Evolutionary conservation across 35 echinoderm and acorn worm genomes (phyloP), one percentile per base, ranked within the genome.

Genomic region (Anneissia japonica): DNA sequence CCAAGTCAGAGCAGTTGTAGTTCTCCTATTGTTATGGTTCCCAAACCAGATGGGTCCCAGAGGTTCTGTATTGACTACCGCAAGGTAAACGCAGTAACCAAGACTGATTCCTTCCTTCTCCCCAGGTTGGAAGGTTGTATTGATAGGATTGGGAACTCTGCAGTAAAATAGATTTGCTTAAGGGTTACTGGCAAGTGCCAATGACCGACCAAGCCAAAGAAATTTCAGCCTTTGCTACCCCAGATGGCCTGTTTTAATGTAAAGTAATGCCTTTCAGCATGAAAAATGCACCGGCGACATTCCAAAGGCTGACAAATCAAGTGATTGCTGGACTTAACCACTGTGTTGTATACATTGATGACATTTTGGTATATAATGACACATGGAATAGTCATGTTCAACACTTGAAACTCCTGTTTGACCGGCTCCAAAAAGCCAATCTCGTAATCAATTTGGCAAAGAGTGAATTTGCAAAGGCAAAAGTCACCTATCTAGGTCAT

Each of bases 241-340:
- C 89, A 19, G 72, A 87, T 2, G 84, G 80, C 0, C 35, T 88
- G 31, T 94, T 26, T 73, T 74, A 87, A n/a, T 91, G 77, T 74
- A 77, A 74, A 31, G 93, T 91, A 28, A 88, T 95, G 85, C 89
- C 93, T 23, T 96, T 96, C 74, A 85, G 82, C 3, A 74, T 95
- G 80, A 84, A 88, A 35, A 95, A 95, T 82, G 74, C 93, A 5
- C 89, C 93, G 0, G 86, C 83, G 10, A 95, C 93, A 0, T 95
- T 95, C 72, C 89, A 95, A 72, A 37, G 89, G 35, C n/a, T 95
- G 39, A 84, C 75, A 5, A 91, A 85, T 56, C 39, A 46, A 4
- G 12, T 88, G 19, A 84, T 73, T 17, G 32, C 4, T 4, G 74
- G 75, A 17, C 14, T 82, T 21, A 31, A 46, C 2, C 19, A 75